A percentile compares a stretch with the other conserved stretches of the same genome.
These are phyloP conservation scores for Oplegnathus fasciatus DNA, from an alignment of 2,113 vertebrate genomes.

Conservation along the genomic window DNA sequence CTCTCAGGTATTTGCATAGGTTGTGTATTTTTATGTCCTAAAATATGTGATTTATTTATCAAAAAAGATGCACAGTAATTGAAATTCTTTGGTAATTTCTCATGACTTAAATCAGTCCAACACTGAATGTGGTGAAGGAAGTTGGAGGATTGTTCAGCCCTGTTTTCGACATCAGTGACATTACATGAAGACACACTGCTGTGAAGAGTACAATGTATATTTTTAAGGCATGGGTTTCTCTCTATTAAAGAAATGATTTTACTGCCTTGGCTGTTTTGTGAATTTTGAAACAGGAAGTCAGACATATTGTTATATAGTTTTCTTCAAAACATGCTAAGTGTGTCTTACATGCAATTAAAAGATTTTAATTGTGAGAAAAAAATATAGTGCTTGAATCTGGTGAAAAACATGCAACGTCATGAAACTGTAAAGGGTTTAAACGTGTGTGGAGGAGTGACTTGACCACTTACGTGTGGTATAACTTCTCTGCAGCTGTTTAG, in stretches of 20 bases:
- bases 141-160: slow-evolving; percentile 52
- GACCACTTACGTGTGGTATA: neutral
- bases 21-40: slow-evolving; percentile 76
- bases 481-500: neutral
- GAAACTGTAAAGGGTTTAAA: slow-evolving; percentile 1
- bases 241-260: slow-evolving; percentile 78
- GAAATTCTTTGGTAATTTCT: slow-evolving; percentile 48
- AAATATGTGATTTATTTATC: slow-evolving; percentile 72
- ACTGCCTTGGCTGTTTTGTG: slow-evolving; percentile 54
- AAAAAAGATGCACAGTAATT: slow-evolving; percentile 58
- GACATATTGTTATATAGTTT: slow-evolving; percentile 39
- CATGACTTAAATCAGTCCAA: slow-evolving; percentile 42
- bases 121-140: slow-evolving; percentile 68
- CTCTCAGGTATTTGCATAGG: slow-evolving; percentile 94
- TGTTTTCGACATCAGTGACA: slow-evolving; percentile 59
- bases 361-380: slow-evolving; percentile 27
- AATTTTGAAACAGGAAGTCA: slow-evolving; percentile 43
- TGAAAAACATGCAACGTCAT: slow-evolving; percentile 13
- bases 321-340: slow-evolving; percentile 41
- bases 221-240: slow-evolving; percentile 80
- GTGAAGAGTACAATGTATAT: slow-evolving; percentile 80
- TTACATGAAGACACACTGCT: slow-evolving; percentile 76
- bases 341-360: slow-evolving; percentile 52
- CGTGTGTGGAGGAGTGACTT: neutral
- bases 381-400: slow-evolving; percentile 18